phyloP scores from a whole-genome alignment of 2,888 invertebrate genomes.

The Colletes collaris region DNA sequence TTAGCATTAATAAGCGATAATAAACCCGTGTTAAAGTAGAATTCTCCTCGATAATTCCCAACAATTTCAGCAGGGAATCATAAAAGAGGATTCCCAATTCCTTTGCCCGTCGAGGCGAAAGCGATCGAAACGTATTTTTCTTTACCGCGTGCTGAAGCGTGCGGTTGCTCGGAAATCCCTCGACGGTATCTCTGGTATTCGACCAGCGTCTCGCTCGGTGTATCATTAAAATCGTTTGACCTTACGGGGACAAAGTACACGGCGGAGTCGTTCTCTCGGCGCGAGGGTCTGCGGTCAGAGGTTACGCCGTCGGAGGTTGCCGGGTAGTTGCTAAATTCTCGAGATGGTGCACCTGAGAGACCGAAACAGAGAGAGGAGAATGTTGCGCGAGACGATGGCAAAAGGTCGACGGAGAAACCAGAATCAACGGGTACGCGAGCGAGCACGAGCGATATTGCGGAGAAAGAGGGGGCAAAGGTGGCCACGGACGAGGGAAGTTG shows the following conservation, averaged over 20 bases:
- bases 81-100: slow-evolving; percentile 26
- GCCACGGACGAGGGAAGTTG: slow-evolving; percentile 71
- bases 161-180: slow-evolving; percentile 28
- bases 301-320: slow-evolving; percentile 47
- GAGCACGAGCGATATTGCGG: slow-evolving; percentile 71
- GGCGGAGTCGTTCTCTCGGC: slow-evolving; percentile 43
- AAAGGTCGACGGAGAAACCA: slow-evolving; percentile 20
- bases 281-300: slow-evolving; percentile 57
- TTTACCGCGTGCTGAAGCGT: slow-evolving; percentile 4
- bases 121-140: slow-evolving; percentile 7
- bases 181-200: slow-evolving; percentile 36
- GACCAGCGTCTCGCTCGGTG: slow-evolving; percentile 13
- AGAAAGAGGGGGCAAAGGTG: slow-evolving; percentile 71
- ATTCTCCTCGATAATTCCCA: too few species aligned
- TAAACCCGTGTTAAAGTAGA: too few species aligned
- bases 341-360: slow-evolving; percentile 47
- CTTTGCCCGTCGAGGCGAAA: neutral
- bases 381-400: slow-evolving; percentile 8
- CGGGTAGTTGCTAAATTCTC: slow-evolving; percentile 60
- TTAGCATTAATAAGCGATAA: too few species aligned
- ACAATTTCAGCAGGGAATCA: neutral
- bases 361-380: slow-evolving; percentile 13
- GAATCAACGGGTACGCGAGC: slow-evolving; percentile 43
- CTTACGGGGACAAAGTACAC: slow-evolving; percentile 47
- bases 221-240: slow-evolving; percentile 59